phyloP scores from a whole-genome alignment of 2,797 vertebrate genomes.

The Tolypeutes matacus region DNA sequence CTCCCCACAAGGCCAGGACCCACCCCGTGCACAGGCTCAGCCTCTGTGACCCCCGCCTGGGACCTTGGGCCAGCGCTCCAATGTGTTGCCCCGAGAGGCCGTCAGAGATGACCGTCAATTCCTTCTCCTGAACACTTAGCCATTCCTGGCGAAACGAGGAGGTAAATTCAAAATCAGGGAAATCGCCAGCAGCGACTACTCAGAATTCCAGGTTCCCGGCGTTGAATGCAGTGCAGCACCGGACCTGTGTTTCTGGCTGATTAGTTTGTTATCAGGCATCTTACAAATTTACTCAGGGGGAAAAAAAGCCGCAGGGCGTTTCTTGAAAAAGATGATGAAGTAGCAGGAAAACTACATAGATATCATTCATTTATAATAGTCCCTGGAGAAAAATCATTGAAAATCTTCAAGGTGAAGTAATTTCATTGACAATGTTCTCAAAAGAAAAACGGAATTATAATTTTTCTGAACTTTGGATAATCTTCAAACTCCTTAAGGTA shows the following conservation, averaged over 20 bases:
- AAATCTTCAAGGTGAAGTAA: background rate
- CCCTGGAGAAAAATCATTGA: accelerated
- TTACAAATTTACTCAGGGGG: background rate
- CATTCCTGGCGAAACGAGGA: background rate
- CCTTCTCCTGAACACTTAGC: background rate
- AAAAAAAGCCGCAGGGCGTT: background rate
- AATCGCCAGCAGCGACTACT: accelerated
- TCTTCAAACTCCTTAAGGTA: slow-evolving; percentile 96
- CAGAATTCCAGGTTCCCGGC: background rate
- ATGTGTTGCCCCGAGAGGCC: background rate
- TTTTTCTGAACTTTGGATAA: slow-evolving; percentile 95
- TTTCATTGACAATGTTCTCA: slow-evolving; percentile 80
- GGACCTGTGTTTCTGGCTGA: background rate
- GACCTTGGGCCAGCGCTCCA: no score
- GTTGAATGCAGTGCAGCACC: accelerated
- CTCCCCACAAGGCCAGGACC: no score
- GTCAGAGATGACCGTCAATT: accelerated
- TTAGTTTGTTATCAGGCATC: background rate
- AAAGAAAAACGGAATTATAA: slow-evolving; percentile 93
- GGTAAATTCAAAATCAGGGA: background rate
- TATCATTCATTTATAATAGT: background rate
- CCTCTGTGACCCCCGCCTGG: no score
- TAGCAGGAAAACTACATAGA: background rate
- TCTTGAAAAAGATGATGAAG: background rate
- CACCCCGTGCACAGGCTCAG: no score